Conservation (phyloP, 1,140 invertebrate genomes). For the Pemphigus obesinymphae region DNA sequence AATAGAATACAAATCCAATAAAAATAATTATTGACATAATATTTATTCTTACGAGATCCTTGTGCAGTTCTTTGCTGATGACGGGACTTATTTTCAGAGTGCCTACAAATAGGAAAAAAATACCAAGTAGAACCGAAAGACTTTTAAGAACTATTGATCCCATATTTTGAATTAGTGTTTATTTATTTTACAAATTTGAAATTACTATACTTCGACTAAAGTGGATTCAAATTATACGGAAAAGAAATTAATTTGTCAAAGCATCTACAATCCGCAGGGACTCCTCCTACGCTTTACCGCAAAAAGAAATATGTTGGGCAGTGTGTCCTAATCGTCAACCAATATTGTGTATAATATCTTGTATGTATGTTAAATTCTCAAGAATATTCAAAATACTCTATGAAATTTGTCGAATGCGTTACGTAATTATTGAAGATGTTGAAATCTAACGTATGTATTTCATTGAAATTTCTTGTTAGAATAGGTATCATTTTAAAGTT, state of each 20-base stretch:
- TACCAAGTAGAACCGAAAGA: constrained; percentile 81
- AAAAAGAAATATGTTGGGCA: neutral
- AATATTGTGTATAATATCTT: no score
- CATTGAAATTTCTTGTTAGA: no score
- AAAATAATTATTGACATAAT: neutral
- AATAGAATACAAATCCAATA: neutral
- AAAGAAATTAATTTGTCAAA: no score
- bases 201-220: neutral
- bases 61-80: constrained; percentile 90
- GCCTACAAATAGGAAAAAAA: constrained; percentile 94
- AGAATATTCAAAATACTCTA: no score
- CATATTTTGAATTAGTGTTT: constrained; percentile 49
- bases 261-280: neutral
- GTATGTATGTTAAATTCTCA: no score
- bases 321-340: neutral
- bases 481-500: no score
- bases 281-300: constrained; percentile 19
- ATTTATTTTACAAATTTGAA: neutral
- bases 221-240: neutral
- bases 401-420: neutral
- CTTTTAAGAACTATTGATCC: constrained; percentile 81
- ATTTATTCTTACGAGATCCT: constrained; percentile 79
- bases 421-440: neutral
- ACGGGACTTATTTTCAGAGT: constrained; percentile 85
- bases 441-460: no score